Conservation (phyloP, 2,113 vertebrate genomes). For the Corythaixoides concolor region DNA sequence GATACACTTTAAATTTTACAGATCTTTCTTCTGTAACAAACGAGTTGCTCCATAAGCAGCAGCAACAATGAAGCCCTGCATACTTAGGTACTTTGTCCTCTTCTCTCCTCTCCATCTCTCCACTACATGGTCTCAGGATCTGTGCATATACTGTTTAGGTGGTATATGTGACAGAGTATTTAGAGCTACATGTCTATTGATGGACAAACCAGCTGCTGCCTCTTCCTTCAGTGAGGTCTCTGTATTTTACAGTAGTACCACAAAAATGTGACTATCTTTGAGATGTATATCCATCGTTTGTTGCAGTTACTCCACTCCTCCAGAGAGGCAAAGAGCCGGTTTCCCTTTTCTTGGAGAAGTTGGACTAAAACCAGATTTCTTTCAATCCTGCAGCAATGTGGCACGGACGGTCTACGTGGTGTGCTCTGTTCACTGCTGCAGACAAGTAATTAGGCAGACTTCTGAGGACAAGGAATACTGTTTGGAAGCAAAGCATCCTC, state of each 20-base stretch:
- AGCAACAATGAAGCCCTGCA: neutral
- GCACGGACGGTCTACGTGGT: rapidly evolving
- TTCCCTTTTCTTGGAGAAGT: neutral
- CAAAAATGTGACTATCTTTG: neutral
- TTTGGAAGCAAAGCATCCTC: neutral
- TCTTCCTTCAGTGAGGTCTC: neutral
- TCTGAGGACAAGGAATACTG: neutral
- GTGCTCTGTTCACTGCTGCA: neutral
- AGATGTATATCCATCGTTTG: neutral
- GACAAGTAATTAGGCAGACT: neutral
- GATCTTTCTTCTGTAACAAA: neutral
- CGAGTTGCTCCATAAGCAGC: neutral
- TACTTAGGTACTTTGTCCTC: neutral
- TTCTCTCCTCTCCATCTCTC: neutral
- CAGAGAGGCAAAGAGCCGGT: rapidly evolving
- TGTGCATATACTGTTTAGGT: neutral
- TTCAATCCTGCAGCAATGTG: neutral
- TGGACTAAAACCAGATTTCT: neutral
- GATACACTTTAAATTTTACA: neutral
- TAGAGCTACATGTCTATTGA: neutral
- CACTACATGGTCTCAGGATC: neutral
- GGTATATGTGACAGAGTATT: neutral
- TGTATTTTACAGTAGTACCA: neutral
- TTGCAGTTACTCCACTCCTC: neutral
- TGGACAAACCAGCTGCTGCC: neutral